Evolutionary conservation across 1,140 invertebrate species (phyloP).

Genomic region (Drosophila lacteicornis): DNA sequence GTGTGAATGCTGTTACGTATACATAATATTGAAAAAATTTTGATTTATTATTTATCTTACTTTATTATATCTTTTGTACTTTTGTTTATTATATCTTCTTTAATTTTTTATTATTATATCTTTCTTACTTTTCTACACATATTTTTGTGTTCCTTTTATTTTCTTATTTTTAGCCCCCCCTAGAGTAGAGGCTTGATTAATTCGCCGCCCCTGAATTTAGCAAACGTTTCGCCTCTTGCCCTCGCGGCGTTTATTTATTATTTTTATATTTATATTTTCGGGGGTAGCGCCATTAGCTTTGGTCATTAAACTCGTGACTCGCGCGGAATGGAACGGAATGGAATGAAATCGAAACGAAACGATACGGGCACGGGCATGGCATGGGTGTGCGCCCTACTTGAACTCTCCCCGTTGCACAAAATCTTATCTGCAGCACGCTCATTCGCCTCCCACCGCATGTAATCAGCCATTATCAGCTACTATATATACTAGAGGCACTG

Average conservation of each 20-base stretch:
- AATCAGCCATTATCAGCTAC: slow-evolving; percentile 57
- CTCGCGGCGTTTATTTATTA: slow-evolving; percentile 32
- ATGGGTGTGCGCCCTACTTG: slow-evolving; percentile 54
- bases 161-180: background rate
- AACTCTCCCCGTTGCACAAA: slow-evolving; percentile 73
- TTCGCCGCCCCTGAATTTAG: background rate
- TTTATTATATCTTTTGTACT: too few relatives aligned
- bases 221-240: slow-evolving; percentile 15
- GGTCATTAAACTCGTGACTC: slow-evolving; percentile 60
- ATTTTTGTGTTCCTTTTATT: background rate
- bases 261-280: slow-evolving; percentile 23
- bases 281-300: slow-evolving; percentile 45
- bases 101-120: too few relatives aligned
- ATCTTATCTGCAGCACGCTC: slow-evolving; percentile 63
- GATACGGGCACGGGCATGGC: slow-evolving; percentile 9
- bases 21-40: too few relatives aligned
- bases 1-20: background rate
- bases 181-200: background rate
- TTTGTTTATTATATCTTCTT: too few relatives aligned
- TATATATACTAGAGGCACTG: slow-evolving; percentile 4
- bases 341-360: background rate
- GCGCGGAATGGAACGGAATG: slow-evolving; percentile 27
- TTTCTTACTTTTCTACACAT: too few relatives aligned
- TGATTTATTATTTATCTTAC: too few relatives aligned
- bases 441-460: slow-evolving; percentile 42